Percentiles rank a stretch among this genome's conserved stretches.
Conservation (phyloP, 2,113 vertebrate genomes). For the Gobio gobio region DNA sequence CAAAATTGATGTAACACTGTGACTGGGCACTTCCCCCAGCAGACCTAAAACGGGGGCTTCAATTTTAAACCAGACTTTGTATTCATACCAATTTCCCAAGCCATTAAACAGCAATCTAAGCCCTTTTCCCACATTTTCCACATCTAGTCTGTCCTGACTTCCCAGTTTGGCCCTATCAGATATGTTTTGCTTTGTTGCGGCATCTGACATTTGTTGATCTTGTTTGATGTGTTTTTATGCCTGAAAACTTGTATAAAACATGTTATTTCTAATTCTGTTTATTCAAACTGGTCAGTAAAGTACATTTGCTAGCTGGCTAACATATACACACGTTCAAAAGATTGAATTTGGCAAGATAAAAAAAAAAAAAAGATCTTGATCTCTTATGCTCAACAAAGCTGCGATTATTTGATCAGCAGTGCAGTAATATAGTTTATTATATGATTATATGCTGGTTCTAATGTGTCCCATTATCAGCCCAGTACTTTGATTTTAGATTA, state of each 20-base stretch:
- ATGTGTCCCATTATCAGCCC: neutral
- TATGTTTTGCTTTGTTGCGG: neutral
- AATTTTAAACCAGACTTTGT: slow-evolving; percentile 15
- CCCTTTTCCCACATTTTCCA: neutral
- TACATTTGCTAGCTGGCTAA: neutral
- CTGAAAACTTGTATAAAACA: neutral
- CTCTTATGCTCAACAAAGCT: neutral
- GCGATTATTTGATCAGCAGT: neutral
- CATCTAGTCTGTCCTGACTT: neutral
- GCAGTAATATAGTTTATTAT: neutral
- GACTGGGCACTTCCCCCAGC: neutral
- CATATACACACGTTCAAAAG: neutral
- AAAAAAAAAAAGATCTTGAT: too few species aligned
- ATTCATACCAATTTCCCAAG: slow-evolving; percentile 33
- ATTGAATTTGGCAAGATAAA: neutral
- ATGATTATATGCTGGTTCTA: neutral
- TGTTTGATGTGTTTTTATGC: neutral
- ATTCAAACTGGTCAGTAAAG: neutral
- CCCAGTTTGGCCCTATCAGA: too few species aligned
- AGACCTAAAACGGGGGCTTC: neutral
- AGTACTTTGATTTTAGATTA: neutral
- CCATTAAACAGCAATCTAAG: slow-evolving; percentile 7
- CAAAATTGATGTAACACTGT: neutral
- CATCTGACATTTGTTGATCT: neutral
- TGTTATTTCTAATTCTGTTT: neutral